Evolutionary conservation across 2,797 vertebrate genomes (phyloP), one percentile per base, ranked within the genome.

Genomic region (Neosalanx taihuensis): DNA sequence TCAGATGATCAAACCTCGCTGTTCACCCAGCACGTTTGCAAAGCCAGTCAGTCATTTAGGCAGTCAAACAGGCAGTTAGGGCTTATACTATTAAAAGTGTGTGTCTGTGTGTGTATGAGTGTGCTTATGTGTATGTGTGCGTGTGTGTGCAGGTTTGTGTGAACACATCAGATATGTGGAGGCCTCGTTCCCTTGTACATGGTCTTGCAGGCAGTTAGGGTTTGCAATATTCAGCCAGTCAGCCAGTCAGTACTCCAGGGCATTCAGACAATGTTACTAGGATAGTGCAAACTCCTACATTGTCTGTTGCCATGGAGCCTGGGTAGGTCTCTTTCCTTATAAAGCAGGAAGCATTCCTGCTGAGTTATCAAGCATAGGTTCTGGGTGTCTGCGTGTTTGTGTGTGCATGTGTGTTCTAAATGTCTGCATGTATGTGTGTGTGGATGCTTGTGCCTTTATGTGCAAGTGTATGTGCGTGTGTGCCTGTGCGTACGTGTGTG

Each of bases 131-230:
- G 63, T 20, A 7, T 65, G 20, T 65, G 51, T 56, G 35, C 18
- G 23, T 62, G 20, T 31, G 26, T 29, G 29, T 29, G 46, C 26
- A 17, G 35, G 29, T 64, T 29, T 56, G 60, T 64, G n/a, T 64
- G 46, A 56, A 56, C 53, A 5, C 15, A 56, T 4, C 53, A 37
- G 35, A 37, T 10, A 37, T 10, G 35, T 37, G 35, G 35, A 37
- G 35, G 35, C 35, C 35, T 37, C 35, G 6, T 6, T 37, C 97
- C 97, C 84, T 99, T 95, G 0, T 98, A 99, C 95, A 98, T 95
- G 76, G 97, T 99, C 85, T 90, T 94, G 78, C 35, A 37, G 7
- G 7, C 35, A 2, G 35, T 37, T 37, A 37, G 6, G 35, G 35
- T 9, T 9, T 37, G 35, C 10, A 37, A 37, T 37, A 37, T 37